These are phyloP conservation scores for Catharus fuscescens DNA, from an alignment of 2,113 vertebrate genomes.

Conservation along the genomic window DNA sequence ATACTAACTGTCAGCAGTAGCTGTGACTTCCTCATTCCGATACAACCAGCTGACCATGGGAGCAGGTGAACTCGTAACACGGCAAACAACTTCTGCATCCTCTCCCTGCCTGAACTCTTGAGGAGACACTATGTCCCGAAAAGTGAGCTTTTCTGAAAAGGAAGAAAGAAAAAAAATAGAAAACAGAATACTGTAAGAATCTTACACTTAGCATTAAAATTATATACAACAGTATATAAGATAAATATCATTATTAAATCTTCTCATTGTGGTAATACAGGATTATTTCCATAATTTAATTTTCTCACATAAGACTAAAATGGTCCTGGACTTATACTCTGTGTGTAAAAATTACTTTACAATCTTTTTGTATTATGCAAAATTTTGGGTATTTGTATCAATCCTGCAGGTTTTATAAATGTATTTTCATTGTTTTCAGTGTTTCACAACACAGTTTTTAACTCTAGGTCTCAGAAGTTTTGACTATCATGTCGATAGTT, in stretches of 20 bases:
- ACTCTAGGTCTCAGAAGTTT: neutral
- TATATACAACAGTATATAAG: neutral
- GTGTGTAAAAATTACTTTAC: neutral
- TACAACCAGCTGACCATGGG: constrained; percentile 94
- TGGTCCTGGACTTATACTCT: neutral
- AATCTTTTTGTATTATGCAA: neutral
- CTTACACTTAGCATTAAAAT: neutral
- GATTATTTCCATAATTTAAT: neutral
- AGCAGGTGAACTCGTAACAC: constrained; percentile 92
- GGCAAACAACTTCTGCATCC: constrained; percentile 91
- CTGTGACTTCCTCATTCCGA: constrained; percentile 88
- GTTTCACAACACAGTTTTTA: neutral
- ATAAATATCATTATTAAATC: neutral
- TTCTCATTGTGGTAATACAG: neutral
- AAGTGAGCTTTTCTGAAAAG: constrained; percentile 91
- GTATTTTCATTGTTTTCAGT: neutral
- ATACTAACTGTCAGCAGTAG: constrained; percentile 92
- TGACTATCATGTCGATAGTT: neutral
- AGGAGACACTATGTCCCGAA: constrained; percentile 87
- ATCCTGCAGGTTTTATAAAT: neutral
- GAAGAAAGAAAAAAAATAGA: neutral
- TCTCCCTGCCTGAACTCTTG: constrained; percentile 95
- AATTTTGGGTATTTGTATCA: neutral
- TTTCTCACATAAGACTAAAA: neutral
- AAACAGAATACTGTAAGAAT: neutral